Evolutionary conservation across 2,797 vertebrate species (phyloP), one percentile per base, ranked within the genome.

Genomic region (Acipenser transmontanus): DNA sequence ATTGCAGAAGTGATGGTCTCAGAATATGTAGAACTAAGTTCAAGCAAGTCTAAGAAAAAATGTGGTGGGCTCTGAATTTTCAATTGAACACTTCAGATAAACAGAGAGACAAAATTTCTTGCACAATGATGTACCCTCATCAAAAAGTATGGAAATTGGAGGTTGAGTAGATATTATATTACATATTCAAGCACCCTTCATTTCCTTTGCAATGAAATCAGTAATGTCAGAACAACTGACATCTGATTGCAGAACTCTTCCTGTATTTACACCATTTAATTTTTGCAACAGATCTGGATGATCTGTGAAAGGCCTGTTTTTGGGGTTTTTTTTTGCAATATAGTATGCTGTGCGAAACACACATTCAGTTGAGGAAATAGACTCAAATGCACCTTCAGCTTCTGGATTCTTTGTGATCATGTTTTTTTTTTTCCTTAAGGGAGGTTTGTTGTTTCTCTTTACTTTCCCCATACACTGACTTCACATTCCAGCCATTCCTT

Each of bases 151-250:
- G 11, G 56, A 60, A 7, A 50, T 47, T 17, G 59, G 64, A 60
- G 63, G 50, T 8, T 20, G 20, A 47, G 61, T 65, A 10, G 9
- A 12, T 34, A 47, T 65, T 8, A 64, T 69, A 9, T n/a, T 69
- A 7, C 50, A n/a, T 14, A 64, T 47, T 56, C 62, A 63, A 13
- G 50, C 66, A 12, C 63, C 20, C 49, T 48, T 64, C 67, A 63
- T 63, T 47, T 68, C 61, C 56, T n/a, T 63, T 12, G 61, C 54
- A 48, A 68, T 68, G 9, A 68, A 68, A 48, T 69, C 9, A 7
- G 51, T 11, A 54, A 61, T 69, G 34, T 66, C 63, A 57, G 62
- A 7, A 59, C 61, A 64, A 48, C 51, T 13, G 5, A 60, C 54
- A 61, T 60, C 61, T 7, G 54, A 60, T 11, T 69, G 63, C 1